These are phyloP conservation scores for Drosophila stalkeri DNA, from an alignment of 2,888 invertebrate genomes.

Conservation along the genomic window DNA sequence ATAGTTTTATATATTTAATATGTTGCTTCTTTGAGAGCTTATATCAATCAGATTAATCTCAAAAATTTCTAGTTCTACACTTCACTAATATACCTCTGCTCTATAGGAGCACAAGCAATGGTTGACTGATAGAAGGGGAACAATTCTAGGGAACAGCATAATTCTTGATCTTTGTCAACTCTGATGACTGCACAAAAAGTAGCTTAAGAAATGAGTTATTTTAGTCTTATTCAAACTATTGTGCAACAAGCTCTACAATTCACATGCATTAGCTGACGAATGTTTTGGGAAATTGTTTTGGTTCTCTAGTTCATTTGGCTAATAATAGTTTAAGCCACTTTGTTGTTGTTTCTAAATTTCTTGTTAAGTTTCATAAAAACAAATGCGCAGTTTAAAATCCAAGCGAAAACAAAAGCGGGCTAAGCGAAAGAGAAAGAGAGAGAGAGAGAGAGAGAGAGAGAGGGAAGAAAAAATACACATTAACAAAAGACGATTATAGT, in stretches of 20 bases:
- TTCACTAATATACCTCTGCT: no score
- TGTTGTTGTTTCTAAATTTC: conserved; percentile 20
- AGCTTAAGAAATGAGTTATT: neutral
- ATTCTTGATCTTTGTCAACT: no score
- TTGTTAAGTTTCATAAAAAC: conserved; percentile 64
- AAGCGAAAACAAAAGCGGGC: conserved; percentile 27
- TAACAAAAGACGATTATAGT: conserved; percentile 57
- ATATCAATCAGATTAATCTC: no score
- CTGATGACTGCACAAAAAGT: no score
- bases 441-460: neutral
- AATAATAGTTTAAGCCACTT: conserved; percentile 10
- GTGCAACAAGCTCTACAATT: neutral
- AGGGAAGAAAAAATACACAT: conserved; percentile 1
- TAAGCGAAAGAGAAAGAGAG: neutral
- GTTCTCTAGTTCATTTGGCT: conserved; percentile 6
- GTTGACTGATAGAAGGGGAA: no score
- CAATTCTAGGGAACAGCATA: no score
- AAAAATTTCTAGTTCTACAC: no score
- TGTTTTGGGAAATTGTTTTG: neutral
- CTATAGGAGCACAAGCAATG: no score
- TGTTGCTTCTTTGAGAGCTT: no score
- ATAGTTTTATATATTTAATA: no score
- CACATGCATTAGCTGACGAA: neutral
- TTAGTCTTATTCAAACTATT: neutral
- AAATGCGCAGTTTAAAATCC: conserved; percentile 40